Evolutionary conservation across 2,113 vertebrate species (phyloP).

Genomic region (Epinephelus moara): DNA sequence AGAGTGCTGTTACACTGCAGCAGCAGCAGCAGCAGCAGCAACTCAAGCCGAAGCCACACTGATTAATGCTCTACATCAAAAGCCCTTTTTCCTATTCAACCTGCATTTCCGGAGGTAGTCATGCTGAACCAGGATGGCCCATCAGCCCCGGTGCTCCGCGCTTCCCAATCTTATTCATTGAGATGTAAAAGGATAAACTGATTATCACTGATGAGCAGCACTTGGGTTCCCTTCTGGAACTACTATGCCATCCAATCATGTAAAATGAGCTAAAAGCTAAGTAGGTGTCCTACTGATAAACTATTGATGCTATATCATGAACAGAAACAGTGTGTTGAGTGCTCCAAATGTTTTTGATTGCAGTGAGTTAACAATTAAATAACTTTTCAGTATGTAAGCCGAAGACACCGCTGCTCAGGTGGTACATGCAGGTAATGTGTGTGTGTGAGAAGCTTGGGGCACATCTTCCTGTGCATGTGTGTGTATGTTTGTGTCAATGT

Average conservation of each 20-base stretch:
- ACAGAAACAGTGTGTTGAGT: not conserved
- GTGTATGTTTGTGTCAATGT: constrained; percentile 70
- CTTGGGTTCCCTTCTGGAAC: constrained; percentile 36
- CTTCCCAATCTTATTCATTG: constrained; percentile 48
- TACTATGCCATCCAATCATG: constrained; percentile 87
- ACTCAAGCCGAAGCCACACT: constrained; percentile 72
- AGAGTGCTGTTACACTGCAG: constrained; percentile 81
- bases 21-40: not conserved
- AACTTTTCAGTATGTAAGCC: constrained; percentile 3
- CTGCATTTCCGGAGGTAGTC: constrained; percentile 64
- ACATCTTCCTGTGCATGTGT: constrained; percentile 27
- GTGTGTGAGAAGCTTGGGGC: not conserved
- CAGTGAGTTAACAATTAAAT: not conserved
- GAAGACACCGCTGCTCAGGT: not conserved
- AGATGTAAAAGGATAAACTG: constrained; percentile 69
- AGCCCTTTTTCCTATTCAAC: constrained; percentile 69
- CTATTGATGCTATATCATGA: constrained; percentile 9
- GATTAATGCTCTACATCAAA: constrained; percentile 88
- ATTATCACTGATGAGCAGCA: constrained; percentile 67
- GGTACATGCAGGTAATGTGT: constrained; percentile 31
- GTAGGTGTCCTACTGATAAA: constrained; percentile 58
- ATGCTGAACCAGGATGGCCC: constrained; percentile 69
- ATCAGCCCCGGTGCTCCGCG: constrained; percentile 28
- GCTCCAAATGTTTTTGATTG: not conserved
- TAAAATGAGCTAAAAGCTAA: constrained; percentile 90